These are phyloP conservation scores for Menura novaehollandiae DNA, from an alignment of 2,113 vertebrate genomes.

Conservation along the genomic window DNA sequence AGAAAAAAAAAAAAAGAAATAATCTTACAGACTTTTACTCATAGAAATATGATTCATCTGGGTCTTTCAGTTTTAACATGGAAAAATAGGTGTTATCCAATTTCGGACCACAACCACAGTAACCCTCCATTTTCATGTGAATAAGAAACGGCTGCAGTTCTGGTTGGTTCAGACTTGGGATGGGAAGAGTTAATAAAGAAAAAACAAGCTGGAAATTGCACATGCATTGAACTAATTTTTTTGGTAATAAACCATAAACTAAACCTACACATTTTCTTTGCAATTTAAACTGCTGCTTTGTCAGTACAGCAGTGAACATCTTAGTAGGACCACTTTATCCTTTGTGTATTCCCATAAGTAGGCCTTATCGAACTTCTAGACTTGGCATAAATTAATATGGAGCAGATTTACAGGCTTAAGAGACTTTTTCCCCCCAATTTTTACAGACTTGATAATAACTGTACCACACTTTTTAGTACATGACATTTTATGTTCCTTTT, in stretches of 20 bases:
- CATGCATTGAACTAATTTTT: background rate
- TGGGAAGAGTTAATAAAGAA: background rate
- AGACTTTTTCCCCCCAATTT: background rate
- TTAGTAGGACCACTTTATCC: conserved; percentile 30
- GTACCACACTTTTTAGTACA: background rate
- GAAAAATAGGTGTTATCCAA: background rate
- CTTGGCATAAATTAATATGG: conserved; percentile 30
- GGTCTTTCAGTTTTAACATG: background rate
- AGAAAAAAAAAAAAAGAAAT: background rate
- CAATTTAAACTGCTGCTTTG: conserved; percentile 37
- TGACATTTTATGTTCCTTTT: background rate
- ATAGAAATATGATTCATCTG: background rate
- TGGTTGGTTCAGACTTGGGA: background rate
- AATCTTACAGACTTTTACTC: background rate
- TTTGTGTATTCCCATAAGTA: conserved; percentile 13
- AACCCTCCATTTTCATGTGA: background rate
- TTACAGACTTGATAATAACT: conserved; percentile 15
- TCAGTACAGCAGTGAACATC: conserved; percentile 25
- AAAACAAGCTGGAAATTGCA: background rate
- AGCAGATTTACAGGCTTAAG: conserved; percentile 32
- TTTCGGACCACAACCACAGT: background rate
- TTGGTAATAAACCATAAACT: background rate
- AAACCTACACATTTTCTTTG: conserved; percentile 15
- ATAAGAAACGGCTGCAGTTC: background rate
- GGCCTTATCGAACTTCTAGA: conserved; percentile 23